Evolutionary conservation across 2,113 vertebrate genomes (phyloP), one percentile per base, ranked within the genome.

Genomic region (Dolichallabes microphthalmus): DNA sequence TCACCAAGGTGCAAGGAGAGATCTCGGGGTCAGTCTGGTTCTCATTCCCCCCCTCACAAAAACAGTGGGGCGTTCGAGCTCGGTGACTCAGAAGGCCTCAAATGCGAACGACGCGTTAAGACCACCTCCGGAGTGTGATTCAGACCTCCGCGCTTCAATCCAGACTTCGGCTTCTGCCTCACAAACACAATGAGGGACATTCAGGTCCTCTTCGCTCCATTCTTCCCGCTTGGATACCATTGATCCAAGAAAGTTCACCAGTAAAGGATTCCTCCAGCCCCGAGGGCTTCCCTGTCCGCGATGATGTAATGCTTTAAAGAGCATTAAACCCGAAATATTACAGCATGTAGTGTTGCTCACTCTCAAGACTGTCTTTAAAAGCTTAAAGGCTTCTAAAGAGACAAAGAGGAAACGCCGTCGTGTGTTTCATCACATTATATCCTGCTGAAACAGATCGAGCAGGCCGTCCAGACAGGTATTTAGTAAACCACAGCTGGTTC

Each of bases 301-400:
- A 87, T 92, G 90, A 92, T 86, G 91, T 92, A 57, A 92, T 93
- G 91, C 88, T 88, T 88, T 68, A 76, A 86, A 61, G 20, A 75
- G 85, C 86, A 80, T 85, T 77, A 74, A 19, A 68, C 58, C 52
- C 17, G 27, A 57, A 74, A 84, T 64, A 19, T 80, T 81, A 25
- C 55, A 30, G 58, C 14, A 6, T 8, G 15, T 58, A 12, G 15
- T n/a, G 27, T 64, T 39, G 27, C 63, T 27, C 1, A 58, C 52
- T 32, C 63, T 22, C 15, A 39, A 39, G 55, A n/a, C 64, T 5
- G 27, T 63, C 53, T 80, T 45, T 52, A 25, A 71, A 69, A 45
- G 78, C 61, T 61, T 12, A 8, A 1, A 45, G 1, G 17, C 55
- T 76, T 76, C 19, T 0, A 22, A 53, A 45, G 27, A 80, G 52